phyloP scores from a whole-genome alignment of 2,888 invertebrate genomes.

The Drosophila cracens region DNA sequence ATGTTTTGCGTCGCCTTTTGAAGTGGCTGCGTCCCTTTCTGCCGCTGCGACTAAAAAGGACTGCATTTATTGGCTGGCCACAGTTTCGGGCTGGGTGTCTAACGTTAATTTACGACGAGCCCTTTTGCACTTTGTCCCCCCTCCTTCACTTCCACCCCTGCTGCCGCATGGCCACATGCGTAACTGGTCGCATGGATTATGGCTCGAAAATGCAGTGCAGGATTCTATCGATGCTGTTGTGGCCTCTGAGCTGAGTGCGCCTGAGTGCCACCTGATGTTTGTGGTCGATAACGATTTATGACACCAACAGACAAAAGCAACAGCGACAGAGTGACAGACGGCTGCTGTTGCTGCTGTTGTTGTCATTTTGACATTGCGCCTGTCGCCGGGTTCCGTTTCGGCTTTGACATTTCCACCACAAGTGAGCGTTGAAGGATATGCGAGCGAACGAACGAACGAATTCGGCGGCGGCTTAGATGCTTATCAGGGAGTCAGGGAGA shows the following conservation, averaged over 20 bases:
- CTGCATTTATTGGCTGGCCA: slow-evolving; percentile 45
- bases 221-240: slow-evolving; percentile 17
- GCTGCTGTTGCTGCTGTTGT: slow-evolving; percentile 47
- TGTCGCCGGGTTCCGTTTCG: slow-evolving; percentile 53
- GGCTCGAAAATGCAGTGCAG: slow-evolving; percentile 52
- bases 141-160: neutral
- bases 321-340: slow-evolving; percentile 19
- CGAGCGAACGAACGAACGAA: slow-evolving; percentile 27
- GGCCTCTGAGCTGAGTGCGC: slow-evolving; percentile 58
- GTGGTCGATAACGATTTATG: slow-evolving; percentile 82
- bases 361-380: slow-evolving; percentile 63
- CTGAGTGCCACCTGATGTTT: slow-evolving; percentile 82
- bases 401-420: slow-evolving; percentile 56
- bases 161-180: slow-evolving; percentile 8
- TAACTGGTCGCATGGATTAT: slow-evolving; percentile 55
- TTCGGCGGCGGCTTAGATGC: slow-evolving; percentile 67
- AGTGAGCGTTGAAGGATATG: slow-evolving; percentile 44
- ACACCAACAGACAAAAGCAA: slow-evolving; percentile 59
- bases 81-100: slow-evolving; percentile 36
- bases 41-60: slow-evolving; percentile 13
- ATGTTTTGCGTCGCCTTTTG: slow-evolving; percentile 57
- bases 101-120: slow-evolving; percentile 77
- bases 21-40: slow-evolving; percentile 44
- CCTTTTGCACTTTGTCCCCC: slow-evolving; percentile 43
- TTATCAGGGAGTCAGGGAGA: slow-evolving; percentile 43